phyloP scores from a whole-genome alignment of 2,113 vertebrate species.

The Typhlomys cinereus region DNA sequence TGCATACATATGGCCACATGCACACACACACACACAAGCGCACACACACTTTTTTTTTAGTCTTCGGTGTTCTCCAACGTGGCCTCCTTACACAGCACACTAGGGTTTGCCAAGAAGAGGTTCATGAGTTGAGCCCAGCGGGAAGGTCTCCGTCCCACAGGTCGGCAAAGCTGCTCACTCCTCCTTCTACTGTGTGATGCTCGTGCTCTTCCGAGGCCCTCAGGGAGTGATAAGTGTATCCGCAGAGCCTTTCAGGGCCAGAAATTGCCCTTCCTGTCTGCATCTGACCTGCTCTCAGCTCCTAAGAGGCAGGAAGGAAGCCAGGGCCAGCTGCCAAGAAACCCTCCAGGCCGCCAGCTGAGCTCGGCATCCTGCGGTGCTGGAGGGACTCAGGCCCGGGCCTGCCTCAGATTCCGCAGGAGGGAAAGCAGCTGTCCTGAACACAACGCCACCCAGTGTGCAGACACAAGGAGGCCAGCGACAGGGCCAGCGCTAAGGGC shows the following conservation, averaged over 20 bases:
- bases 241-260: constrained; percentile 37
- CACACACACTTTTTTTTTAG: too few relatives aligned
- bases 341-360: background rate
- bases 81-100: background rate
- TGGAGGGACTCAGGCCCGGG: background rate
- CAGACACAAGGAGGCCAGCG: background rate
- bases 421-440: background rate
- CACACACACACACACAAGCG: too few relatives aligned
- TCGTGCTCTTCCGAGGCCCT: background rate
- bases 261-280: constrained; percentile 46
- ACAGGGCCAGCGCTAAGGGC: background rate
- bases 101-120: background rate
- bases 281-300: constrained; percentile 32
- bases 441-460: background rate
- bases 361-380: background rate
- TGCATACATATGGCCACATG: too few relatives aligned
- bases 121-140: background rate
- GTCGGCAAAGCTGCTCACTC: background rate
- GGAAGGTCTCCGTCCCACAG: background rate
- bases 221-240: background rate
- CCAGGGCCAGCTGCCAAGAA: constrained; percentile 19
- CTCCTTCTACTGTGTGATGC: background rate
- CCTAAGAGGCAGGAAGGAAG: constrained; percentile 21
- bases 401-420: background rate
- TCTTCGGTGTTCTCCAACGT: too few relatives aligned